Evolutionary conservation across 2,113 vertebrate genomes (phyloP).

Genomic region (Thymallus thymallus): DNA sequence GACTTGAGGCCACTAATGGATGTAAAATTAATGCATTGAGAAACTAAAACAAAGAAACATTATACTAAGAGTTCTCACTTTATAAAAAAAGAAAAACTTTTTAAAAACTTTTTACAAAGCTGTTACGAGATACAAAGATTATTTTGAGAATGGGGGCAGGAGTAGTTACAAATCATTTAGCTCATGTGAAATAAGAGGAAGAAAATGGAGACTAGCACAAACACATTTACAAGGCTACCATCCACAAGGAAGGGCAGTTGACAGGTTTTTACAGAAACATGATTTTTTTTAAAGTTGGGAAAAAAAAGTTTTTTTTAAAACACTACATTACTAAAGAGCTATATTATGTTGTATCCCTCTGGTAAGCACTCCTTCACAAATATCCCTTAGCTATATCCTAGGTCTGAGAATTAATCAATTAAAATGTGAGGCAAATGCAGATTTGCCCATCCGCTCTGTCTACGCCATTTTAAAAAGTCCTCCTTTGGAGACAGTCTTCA

Average conservation of each 20-base stretch:
- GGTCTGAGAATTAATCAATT: background rate
- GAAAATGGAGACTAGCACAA: constrained; percentile 1
- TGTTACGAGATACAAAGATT: constrained; percentile 19
- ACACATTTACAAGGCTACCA: constrained; percentile 11
- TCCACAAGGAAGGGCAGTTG: constrained; percentile 18
- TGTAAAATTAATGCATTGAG: background rate
- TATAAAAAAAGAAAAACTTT: background rate
- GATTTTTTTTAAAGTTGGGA: background rate
- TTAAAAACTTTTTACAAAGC: background rate
- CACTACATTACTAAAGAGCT: background rate
- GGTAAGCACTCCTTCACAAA: background rate
- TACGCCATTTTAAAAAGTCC: background rate
- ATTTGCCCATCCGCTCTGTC: background rate
- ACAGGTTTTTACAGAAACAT: constrained; percentile 3
- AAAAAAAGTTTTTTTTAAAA: background rate
- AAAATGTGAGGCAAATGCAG: constrained; percentile 2
- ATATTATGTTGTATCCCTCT: background rate
- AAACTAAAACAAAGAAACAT: background rate
- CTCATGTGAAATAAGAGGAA: background rate
- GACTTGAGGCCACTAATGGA: too few relatives aligned
- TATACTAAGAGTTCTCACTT: background rate
- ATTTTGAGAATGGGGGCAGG: constrained; percentile 7
- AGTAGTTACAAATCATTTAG: background rate
- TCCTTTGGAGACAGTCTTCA: constrained; percentile 10
- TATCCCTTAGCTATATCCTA: background rate